Conservation (phyloP, 2,888 invertebrate genomes). For the Thecophora atra region DNA sequence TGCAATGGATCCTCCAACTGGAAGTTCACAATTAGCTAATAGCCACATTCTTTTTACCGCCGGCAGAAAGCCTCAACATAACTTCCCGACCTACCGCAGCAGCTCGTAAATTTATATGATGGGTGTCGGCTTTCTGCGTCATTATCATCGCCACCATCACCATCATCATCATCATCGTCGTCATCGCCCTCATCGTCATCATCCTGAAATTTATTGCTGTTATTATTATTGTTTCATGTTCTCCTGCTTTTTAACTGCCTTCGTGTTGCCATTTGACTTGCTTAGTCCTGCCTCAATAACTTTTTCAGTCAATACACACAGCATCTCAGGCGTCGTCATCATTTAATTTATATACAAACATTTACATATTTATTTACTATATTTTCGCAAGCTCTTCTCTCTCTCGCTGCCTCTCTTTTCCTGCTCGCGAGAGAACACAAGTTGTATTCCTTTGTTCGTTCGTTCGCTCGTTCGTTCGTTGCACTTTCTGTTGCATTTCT, state of each 20-base stretch:
- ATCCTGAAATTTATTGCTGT: neutral
- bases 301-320: conserved; percentile 27
- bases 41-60: too few species aligned
- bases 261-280: conserved; percentile 7
- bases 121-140: conserved; percentile 13
- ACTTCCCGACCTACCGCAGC: conserved; percentile 4
- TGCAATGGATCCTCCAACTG: too few species aligned
- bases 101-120: conserved; percentile 15
- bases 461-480: conserved; percentile 19
- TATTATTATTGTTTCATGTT: neutral
- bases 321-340: conserved; percentile 19
- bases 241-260: neutral
- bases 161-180: conserved; percentile 13
- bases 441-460: neutral
- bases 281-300: conserved; percentile 31
- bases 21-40: too few species aligned
- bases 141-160: neutral
- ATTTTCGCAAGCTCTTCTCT: neutral
- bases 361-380: conserved; percentile 11
- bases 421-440: too few species aligned
- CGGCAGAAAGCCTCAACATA: too few species aligned
- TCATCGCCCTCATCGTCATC: conserved; percentile 1
- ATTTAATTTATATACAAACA: neutral
- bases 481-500: conserved; percentile 36
- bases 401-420: neutral